Base-by-base conservation (phyloP, 1,140 invertebrate species). In the Leptopilina boulardi region DNA sequence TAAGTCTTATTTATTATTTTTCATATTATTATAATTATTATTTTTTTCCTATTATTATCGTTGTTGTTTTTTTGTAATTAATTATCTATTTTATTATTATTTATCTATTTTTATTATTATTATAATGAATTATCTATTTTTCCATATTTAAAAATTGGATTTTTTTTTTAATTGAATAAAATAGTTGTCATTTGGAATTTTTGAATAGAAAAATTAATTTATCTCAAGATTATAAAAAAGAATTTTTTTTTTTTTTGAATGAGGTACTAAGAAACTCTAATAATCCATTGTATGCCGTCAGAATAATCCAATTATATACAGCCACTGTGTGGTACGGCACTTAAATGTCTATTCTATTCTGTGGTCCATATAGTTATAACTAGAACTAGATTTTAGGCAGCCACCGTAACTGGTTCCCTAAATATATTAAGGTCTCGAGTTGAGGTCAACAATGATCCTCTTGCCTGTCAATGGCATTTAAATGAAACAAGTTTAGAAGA, bases 311-410 rank as follows among this genome's bases (percentile, higher is more conserved):
- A 51, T 51, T 51, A 51, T n/a, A n/a, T 51, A 4, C 15, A 51
- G 47, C 15, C 47, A 18, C 15, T 51, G n/a, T 51, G 47, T 51
- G 47, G 47, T 51, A 18, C 47, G 47, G 47, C 47, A 51, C 47
- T 51, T 51, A 51, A 51, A 18, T 18, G 47, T 51, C 47, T 51
- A 51, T 26, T 66, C 23, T 66, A 23, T 66, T 66, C 26, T 66
- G 56, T 66, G 56, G 56, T 66, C 10, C 9, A 54, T n/a, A 26
- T 59, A 15, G 21, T 10, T 21, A 59, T 38, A 15, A 26, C 19
- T 59, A 59, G 56, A 59, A 59, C 56, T 59, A 59, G 21, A 59
- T 59, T 59, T 26, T 59, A 59, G 56, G 10, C 56, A 59, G 56
- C 56, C 23, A 59, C 21, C 23, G 56, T 59, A 59, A 59, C 56